Base-by-base conservation (phyloP, 2,888 invertebrate genomes). In the Cataglyphis rosenhaueri region DNA sequence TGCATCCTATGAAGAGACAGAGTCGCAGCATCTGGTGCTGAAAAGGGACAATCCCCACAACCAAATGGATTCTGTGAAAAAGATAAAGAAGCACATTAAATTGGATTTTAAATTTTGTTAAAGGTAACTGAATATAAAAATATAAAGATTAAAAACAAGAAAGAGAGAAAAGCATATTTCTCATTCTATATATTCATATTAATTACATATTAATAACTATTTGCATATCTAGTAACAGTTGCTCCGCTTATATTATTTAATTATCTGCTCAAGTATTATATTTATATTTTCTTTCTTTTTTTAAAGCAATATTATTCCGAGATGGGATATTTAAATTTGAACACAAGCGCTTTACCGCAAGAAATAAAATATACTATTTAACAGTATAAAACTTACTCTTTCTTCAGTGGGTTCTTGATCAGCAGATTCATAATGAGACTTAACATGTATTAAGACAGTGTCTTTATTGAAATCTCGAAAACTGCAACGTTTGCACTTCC, bases 401-500 rank as follows among this genome's bases (percentile, higher is more conserved):
- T 83, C 85, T 25, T 89, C 87, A 10, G 29, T 75, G 9, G 68
- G 29, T 9, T 70, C 76, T 21, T 89, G 85, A 12, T 85, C 95
- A 86, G 95, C 94, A 68, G 93, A 71, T 29, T 93, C 95, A 89
- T 97, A 97, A 91, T 97, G 97, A 48, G 96, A 95, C 90, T 96
- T 96, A 1, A 97, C 97, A 89, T 97, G 97, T 21, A 95, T 95
- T 86, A 97, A 94, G 1, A 97, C 96, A 32, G 96, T 95, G 78
- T 96, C 96, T 70, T 96, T 96, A 90, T 96, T 96, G 35, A 95
- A 95, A 94, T 97, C 96, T 90, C 97, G 96, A 91, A 97, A 98
- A 93, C 97, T 96, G 95, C 98, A 99, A 93, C 97, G 97, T 95
- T 98, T 98, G 95, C 98, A 99, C 94, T 98, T 97, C 97, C 98